Conservation (phyloP, 2,113 vertebrate species). For the Psittacula cyanocephala region DNA sequence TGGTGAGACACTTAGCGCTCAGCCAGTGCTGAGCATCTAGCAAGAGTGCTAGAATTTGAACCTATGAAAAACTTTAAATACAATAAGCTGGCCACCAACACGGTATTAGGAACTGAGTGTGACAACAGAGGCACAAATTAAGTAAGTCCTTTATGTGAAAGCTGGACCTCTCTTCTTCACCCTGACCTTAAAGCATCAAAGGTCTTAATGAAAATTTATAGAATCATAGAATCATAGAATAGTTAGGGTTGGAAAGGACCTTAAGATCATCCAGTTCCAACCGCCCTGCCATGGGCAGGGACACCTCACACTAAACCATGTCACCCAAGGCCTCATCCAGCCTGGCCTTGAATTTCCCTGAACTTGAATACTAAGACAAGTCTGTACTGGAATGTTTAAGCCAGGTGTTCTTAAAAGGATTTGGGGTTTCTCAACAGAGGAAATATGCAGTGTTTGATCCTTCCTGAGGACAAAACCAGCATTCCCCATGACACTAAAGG, state of each 20-base stretch:
- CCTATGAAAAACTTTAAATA: neutral
- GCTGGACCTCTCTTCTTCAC: neutral
- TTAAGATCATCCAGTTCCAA: too few relatives aligned
- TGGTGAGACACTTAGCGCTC: neutral
- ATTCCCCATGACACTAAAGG: neutral
- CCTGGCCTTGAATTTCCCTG: neutral
- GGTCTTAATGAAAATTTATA: neutral
- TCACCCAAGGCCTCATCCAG: too few relatives aligned
- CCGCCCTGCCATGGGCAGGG: too few relatives aligned
- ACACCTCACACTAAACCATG: too few relatives aligned
- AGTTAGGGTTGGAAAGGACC: too few relatives aligned
- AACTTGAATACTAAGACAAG: neutral
- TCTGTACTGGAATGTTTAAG: neutral
- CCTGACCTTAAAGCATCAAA: neutral
- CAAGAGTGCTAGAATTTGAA: neutral
- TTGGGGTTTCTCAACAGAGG: neutral
- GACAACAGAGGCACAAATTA: neutral
- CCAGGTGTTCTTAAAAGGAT: neutral
- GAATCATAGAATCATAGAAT: too few relatives aligned
- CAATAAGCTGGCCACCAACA: neutral
- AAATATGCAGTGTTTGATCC: neutral
- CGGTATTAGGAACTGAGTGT: neutral
- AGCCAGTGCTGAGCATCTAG: neutral
- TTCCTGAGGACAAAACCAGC: neutral
- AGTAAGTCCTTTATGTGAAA: neutral